Base-by-base conservation (phyloP, 2,888 invertebrate species). In the Onchidella celtica region DNA sequence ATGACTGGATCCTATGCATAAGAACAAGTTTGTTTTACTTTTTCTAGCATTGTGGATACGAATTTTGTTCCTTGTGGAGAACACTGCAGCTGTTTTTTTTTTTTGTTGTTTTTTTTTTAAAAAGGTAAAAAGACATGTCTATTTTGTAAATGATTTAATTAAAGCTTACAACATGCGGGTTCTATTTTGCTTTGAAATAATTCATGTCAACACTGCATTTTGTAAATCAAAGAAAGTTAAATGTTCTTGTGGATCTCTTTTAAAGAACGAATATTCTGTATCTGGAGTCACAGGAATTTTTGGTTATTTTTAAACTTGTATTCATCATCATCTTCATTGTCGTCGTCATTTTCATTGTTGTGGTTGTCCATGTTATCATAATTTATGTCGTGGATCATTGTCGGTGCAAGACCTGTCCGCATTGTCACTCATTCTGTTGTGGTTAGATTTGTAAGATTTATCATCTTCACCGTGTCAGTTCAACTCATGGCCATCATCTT, bases 131-230 rank as follows among this genome's bases (percentile, higher is more conserved):
- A 73, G 27, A 34, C 1, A 36, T 3, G 21, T 63, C 74, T 63
- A 74, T 63, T 74, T 74, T 74, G 38, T 74, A 74, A 14, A 74
- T 63, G 63, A 34, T 63, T 74, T 38, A 63, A 61, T 74, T 38
- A 34, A 29, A 9, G 59, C 24, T 74, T 74, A 36, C 36, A 14
- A 11, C 57, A 74, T 3, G 74, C 61, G 61, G 63, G 74, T 27
- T 74, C 61, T 61, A 38, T 38, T 72, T 55, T 74, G 38, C 34
- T 3, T 73, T 61, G 61, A 74, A 24, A 63, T 61, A 61, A 61
- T 38, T 57, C 32, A 32, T 32, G 32, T 55, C 9, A 70, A 55
- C 47, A 70, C 55, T 55, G 36, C 59, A 34, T 61, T n/a, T 73
- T 74, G 61, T 74, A 38, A 63, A 61, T 21, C 59, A 63, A 63